Percentiles rank a stretch among this genome's conserved stretches.
These are phyloP conservation scores for Cisticola juncidis DNA, from an alignment of 2,113 vertebrate species.

Conservation along the genomic window DNA sequence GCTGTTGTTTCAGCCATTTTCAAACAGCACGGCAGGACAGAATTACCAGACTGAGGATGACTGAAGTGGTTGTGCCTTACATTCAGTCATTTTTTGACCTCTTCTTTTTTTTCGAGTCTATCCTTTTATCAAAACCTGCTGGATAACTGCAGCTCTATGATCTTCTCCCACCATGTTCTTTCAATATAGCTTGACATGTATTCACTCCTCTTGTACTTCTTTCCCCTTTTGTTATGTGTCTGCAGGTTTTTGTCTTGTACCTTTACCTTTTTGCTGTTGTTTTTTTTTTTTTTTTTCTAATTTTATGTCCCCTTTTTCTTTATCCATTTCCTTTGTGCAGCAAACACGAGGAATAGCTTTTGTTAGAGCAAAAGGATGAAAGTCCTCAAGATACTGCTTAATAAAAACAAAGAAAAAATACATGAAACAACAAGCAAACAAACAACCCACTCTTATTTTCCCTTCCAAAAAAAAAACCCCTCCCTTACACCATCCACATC, in stretches of 20 bases:
- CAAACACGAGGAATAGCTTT: not conserved
- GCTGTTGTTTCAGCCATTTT: conserved; percentile 13
- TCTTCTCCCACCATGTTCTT: not conserved
- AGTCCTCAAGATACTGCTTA: not conserved
- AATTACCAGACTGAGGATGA: not conserved
- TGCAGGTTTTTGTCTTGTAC: not conserved
- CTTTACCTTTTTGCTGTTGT: not conserved
- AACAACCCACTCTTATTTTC: accelerated
- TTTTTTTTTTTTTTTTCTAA: not conserved
- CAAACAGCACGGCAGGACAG: not conserved
- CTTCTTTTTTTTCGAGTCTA: not conserved
- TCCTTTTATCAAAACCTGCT: not conserved
- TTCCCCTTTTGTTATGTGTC: not conserved
- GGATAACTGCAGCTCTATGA: not conserved
- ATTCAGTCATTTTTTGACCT: not conserved
- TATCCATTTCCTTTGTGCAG: not conserved
- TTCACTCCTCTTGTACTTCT: not conserved
- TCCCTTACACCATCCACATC: accelerated
- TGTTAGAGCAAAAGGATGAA: not conserved
- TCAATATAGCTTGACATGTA: not conserved
- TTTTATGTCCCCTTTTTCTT: not conserved
- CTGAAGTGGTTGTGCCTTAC: not conserved
- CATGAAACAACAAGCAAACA: accelerated
- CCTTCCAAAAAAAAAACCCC: accelerated
- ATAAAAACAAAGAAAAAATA: not conserved